Percentiles rank a stretch among this genome's conserved stretches.
Evolutionary conservation across 2,888 invertebrate genomes (phyloP).

Genomic region (Epistrophella euchroma): DNA sequence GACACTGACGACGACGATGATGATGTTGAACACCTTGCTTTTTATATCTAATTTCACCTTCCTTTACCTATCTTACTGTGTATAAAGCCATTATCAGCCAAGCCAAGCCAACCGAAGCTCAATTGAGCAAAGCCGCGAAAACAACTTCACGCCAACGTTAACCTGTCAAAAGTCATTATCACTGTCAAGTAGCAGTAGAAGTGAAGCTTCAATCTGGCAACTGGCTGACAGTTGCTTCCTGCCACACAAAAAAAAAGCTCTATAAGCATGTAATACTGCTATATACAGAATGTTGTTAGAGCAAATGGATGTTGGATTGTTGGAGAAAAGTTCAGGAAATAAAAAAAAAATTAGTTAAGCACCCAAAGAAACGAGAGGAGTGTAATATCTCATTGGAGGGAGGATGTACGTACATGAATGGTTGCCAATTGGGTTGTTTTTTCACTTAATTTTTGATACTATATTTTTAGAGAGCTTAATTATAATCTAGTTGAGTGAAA

Average conservation of each 20-base stretch:
- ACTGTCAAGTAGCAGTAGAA: slow-evolving; percentile 68
- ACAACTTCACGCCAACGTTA: slow-evolving; percentile 74
- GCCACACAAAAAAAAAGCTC: slow-evolving; percentile 49
- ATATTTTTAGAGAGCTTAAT: neutral
- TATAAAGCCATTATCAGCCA: slow-evolving; percentile 28
- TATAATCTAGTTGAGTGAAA: no score
- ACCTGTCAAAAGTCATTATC: slow-evolving; percentile 76
- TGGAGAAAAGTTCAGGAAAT: slow-evolving; percentile 6
- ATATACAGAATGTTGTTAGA: slow-evolving; percentile 32
- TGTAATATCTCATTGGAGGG: slow-evolving; percentile 3
- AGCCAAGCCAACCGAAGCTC: slow-evolving; percentile 60
- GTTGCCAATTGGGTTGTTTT: neutral
- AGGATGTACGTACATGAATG: neutral
- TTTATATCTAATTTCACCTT: slow-evolving; percentile 6
- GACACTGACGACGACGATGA: slow-evolving; percentile 67
- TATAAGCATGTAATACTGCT: slow-evolving; percentile 8
- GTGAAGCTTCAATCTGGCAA: slow-evolving; percentile 75
- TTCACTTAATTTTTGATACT: no score
- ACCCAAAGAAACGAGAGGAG: slow-evolving; percentile 11
- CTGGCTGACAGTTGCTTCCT: slow-evolving; percentile 74
- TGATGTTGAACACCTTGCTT: slow-evolving; percentile 64
- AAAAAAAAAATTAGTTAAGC: slow-evolving; percentile 11
- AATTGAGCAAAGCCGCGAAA: slow-evolving; percentile 76
- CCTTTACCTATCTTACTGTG: slow-evolving; percentile 17
- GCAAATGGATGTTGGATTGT: slow-evolving; percentile 24